Conservation (phyloP, 2,113 vertebrate genomes). For the Poeciliopsis occidentalis region DNA sequence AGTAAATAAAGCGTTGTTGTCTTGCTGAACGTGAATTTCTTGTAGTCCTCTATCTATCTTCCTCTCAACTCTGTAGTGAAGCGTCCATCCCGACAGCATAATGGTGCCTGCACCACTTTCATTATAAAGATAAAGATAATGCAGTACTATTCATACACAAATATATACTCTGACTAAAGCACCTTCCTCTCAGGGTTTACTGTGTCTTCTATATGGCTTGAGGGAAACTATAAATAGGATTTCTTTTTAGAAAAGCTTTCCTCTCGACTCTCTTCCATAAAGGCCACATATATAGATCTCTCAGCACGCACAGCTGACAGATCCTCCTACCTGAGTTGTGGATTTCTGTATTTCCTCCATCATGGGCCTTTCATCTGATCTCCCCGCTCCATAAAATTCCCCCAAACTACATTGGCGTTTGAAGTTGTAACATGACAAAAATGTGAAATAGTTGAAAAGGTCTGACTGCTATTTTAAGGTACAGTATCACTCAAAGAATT, state of each 20-base stretch:
- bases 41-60: not conserved
- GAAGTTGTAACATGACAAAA: too few relatives aligned
- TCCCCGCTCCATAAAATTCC: not conserved
- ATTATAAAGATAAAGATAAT: not conserved
- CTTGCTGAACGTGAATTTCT: not conserved
- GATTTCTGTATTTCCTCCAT: too few relatives aligned
- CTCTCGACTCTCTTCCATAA: not conserved
- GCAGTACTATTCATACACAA: too few relatives aligned
- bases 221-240: too few relatives aligned
- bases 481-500: not conserved
- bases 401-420: not conserved
- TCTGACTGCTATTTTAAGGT: not conserved
- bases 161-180: too few relatives aligned
- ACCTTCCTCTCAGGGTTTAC: too few relatives aligned
- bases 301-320: not conserved
- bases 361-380: not conserved
- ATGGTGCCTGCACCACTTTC: not conserved
- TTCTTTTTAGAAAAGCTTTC: not conserved
- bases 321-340: not conserved
- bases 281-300: not conserved
- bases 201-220: too few relatives aligned
- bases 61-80: not conserved
- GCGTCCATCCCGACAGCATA: not conserved
- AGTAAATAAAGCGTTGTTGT: too few relatives aligned
- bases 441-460: too few relatives aligned